These are phyloP conservation scores for Ptychobarbus kaznakovi DNA, from an alignment of 2,797 vertebrate species.

Conservation along the genomic window DNA sequence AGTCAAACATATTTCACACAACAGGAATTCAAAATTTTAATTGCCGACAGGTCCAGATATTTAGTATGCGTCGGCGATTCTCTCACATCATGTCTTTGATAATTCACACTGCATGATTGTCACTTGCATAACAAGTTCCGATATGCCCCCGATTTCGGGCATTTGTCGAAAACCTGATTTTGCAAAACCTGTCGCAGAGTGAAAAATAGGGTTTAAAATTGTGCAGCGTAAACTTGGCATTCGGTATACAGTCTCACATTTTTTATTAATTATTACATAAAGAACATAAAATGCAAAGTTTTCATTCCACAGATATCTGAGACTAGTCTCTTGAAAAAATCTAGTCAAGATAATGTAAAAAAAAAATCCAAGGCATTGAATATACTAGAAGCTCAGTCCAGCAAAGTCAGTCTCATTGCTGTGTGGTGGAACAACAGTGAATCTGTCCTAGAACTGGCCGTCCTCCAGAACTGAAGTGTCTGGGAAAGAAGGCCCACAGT, in stretches of 20 bases:
- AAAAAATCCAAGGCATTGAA: background rate
- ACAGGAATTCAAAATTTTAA: no score
- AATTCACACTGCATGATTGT: no score
- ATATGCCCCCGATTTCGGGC: background rate
- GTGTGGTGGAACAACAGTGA: constrained; percentile 23
- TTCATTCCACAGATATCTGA: constrained; percentile 19
- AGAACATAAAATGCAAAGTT: background rate
- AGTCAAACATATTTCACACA: no score
- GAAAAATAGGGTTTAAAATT: background rate
- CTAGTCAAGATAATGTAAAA: background rate
- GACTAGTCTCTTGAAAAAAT: background rate
- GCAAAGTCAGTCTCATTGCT: constrained; percentile 38
- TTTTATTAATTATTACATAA: background rate
- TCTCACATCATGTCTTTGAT: no score
- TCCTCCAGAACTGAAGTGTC: constrained; percentile 28
- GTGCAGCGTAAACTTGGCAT: background rate
- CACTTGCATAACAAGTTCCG: background rate
- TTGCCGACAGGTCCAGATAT: background rate
- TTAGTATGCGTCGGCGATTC: background rate
- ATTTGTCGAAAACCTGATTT: background rate
- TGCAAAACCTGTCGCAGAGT: background rate
- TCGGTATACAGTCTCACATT: background rate
- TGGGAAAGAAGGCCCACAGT: constrained; percentile 10
- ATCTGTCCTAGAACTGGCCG: constrained; percentile 32
- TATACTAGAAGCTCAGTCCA: constrained; percentile 49